Evolutionary conservation across 2,113 vertebrate species (phyloP).

Genomic region (Orientallactaga bullata): DNA sequence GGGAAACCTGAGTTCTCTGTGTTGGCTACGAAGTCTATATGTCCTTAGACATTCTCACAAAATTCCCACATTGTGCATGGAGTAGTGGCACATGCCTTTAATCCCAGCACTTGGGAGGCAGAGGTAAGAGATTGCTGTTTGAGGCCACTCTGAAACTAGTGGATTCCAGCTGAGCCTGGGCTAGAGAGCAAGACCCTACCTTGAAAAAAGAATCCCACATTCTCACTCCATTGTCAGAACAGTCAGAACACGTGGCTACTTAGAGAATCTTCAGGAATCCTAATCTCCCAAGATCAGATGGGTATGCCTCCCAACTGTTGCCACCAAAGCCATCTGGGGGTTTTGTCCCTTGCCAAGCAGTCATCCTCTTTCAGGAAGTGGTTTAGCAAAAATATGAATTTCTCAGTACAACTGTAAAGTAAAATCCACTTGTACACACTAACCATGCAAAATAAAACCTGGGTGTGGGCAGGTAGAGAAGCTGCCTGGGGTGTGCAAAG

Average conservation of each 20-base stretch:
- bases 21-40: conserved; percentile 1
- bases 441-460: conserved; percentile 38
- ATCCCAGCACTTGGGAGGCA: too few species aligned
- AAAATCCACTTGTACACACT: conserved; percentile 46
- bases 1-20: conserved; percentile 31
- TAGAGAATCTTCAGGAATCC: conserved; percentile 25
- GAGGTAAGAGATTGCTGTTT: too few species aligned
- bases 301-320: background rate
- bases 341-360: conserved; percentile 56
- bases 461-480: conserved; percentile 58
- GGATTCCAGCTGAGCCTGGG: too few species aligned
- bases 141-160: too few species aligned
- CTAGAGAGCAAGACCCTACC: too few species aligned
- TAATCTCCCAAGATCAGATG: conserved; percentile 6
- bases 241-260: conserved; percentile 29
- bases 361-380: conserved; percentile 60
- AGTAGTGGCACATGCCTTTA: too few species aligned
- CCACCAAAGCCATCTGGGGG: conserved; percentile 47
- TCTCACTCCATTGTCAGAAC: conserved; percentile 1
- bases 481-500: background rate
- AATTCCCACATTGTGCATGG: background rate
- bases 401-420: conserved; percentile 50
- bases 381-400: conserved; percentile 67
- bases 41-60: background rate
- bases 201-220: background rate